Conservation (phyloP, 2,113 vertebrate genomes). For the Cephalopholis sonnerati region DNA sequence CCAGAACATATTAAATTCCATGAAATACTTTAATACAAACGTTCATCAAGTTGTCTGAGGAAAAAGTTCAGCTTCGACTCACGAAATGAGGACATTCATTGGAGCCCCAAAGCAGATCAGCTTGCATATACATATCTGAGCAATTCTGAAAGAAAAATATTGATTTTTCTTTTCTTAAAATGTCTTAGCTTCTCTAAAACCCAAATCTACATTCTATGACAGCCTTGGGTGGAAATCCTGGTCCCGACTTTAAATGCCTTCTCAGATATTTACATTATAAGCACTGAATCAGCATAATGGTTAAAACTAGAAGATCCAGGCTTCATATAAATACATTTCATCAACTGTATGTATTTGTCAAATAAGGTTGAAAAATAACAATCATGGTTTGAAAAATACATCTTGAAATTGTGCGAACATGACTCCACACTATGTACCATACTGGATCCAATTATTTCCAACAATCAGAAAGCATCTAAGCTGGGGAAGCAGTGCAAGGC, state of each 20-base stretch:
- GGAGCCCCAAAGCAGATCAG: slow-evolving; percentile 42
- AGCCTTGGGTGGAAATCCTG: background rate
- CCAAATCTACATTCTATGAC: slow-evolving; percentile 20
- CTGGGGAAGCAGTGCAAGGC: background rate
- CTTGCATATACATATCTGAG: background rate
- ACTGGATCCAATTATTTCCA: slow-evolving; percentile 16
- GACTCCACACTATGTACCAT: background rate
- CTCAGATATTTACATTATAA: background rate
- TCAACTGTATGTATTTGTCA: background rate
- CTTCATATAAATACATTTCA: slow-evolving; percentile 7
- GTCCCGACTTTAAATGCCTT: slow-evolving; percentile 11
- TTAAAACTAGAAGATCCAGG: background rate
- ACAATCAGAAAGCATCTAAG: background rate
- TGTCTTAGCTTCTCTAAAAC: background rate
- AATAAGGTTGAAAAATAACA: background rate
- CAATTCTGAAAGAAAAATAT: background rate
- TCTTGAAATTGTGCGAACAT: slow-evolving; percentile 28
- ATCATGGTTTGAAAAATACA: background rate
- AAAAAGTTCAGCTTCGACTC: slow-evolving; percentile 15
- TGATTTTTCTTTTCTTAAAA: background rate
- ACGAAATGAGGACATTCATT: slow-evolving; percentile 27
- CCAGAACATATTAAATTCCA: slow-evolving; percentile 18
- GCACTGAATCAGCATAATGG: background rate
- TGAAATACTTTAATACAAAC: background rate
- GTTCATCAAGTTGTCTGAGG: slow-evolving; percentile 62